phyloP scores from a whole-genome alignment of 2,888 invertebrate genomes.

The Epinotia nisella region DNA sequence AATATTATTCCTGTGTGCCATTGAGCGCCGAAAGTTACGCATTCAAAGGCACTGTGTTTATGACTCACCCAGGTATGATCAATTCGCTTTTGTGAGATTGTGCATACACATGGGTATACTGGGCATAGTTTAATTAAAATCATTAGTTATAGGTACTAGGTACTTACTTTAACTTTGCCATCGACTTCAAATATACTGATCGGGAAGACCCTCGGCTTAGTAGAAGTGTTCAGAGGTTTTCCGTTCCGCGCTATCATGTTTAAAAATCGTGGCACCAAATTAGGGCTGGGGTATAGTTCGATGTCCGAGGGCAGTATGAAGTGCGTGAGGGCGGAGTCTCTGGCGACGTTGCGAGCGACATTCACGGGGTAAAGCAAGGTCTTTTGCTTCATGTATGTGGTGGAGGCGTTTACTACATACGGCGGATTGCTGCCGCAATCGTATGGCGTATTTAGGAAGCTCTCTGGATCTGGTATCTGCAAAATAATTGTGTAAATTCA shows the following conservation, averaged over 20 bases:
- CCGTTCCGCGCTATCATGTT: constrained; percentile 92
- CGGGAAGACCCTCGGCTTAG: constrained; percentile 90
- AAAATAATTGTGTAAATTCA: constrained; percentile 52
- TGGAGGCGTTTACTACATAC: constrained; percentile 86
- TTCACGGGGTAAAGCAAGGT: constrained; percentile 95
- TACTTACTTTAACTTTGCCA: constrained; percentile 73
- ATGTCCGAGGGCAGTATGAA: constrained; percentile 95
- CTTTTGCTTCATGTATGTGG: constrained; percentile 91
- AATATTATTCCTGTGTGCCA: too few relatives aligned
- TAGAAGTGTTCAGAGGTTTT: constrained; percentile 85
- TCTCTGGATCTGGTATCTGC: constrained; percentile 88
- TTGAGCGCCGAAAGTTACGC: too few relatives aligned
- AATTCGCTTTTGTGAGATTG: too few relatives aligned
- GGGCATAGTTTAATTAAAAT: background rate
- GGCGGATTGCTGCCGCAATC: constrained; percentile 90
- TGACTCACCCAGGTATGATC: too few relatives aligned
- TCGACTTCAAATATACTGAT: constrained; percentile 95
- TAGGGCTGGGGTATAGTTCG: constrained; percentile 95
- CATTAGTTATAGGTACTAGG: background rate
- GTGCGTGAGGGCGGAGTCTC: constrained; percentile 92
- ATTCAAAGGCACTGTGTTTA: too few relatives aligned
- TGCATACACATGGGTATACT: background rate
- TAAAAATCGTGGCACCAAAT: constrained; percentile 91
- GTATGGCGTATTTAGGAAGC: constrained; percentile 85
- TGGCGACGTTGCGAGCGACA: constrained; percentile 94